Evolutionary conservation across 2,113 vertebrate genomes (phyloP).

Genomic region (Eublepharis macularius): DNA sequence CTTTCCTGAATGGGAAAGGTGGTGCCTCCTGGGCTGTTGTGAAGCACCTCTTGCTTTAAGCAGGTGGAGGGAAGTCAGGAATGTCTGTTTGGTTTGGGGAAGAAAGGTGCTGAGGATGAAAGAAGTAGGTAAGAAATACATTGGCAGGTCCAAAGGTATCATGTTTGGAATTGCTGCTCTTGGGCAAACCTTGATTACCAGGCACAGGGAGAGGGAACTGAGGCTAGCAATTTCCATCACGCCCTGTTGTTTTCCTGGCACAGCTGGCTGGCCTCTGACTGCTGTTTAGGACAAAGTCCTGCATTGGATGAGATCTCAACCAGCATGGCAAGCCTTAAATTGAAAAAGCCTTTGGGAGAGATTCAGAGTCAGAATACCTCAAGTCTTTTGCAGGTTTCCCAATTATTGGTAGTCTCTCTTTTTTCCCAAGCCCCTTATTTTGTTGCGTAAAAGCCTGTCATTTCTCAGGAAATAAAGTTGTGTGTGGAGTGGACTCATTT

Average conservation of each 20-base stretch:
- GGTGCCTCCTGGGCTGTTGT: too few relatives aligned
- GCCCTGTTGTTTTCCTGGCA: not conserved
- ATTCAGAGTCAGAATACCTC: not conserved
- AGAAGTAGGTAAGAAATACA: too few relatives aligned
- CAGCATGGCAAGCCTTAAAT: not conserved
- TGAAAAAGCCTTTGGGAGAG: not conserved
- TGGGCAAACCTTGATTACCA: too few relatives aligned
- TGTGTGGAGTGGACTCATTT: constrained; percentile 11
- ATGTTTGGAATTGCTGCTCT: too few relatives aligned
- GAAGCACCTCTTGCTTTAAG: too few relatives aligned
- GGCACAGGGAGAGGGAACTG: not conserved
- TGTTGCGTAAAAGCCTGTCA: not conserved
- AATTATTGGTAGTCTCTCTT: not conserved
- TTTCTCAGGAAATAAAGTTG: not conserved
- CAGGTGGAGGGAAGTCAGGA: too few relatives aligned
- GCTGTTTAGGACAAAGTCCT: not conserved
- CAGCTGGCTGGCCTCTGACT: not conserved
- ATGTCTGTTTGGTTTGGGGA: too few relatives aligned
- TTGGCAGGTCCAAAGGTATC: too few relatives aligned
- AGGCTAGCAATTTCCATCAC: not conserved
- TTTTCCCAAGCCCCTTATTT: not conserved
- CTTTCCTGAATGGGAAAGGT: too few relatives aligned
- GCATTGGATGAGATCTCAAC: not conserved
- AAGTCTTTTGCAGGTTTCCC: not conserved
- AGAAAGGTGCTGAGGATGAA: too few relatives aligned